Base-by-base conservation (phyloP, 92 coral and sea anemone genomes). In the Scolanthus callimorphus region DNA sequence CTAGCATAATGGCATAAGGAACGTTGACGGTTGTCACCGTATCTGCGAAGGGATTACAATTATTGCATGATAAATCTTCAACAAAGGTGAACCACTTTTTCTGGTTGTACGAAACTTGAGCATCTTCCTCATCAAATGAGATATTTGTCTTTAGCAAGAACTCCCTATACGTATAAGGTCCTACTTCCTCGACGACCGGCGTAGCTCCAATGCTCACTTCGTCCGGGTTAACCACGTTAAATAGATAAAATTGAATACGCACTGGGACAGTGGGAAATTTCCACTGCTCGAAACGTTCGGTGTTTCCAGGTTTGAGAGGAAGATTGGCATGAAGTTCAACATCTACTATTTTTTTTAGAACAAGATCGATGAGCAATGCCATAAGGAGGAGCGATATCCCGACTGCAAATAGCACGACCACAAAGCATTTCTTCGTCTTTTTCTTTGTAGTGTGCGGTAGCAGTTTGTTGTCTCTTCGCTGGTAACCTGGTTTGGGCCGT, bases 91-190 rank as follows among this genome's bases (percentile, higher is more conserved):
- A 85, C 74, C 74, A 60, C 25, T 83, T 75, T 49, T 74, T 70
- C 56, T 80, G 80, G 55, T 80, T 62, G 51, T 80, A 89, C 12
- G 89, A 63, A 15, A 89, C 97, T 10, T 81, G 63, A 4, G 49
- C 38, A 29, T 67, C 54, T 12, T 69, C 76, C 0, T 55, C 19
- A 31, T 77, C 62, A 81, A 87, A 90, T 1, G 83, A 28, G 17
- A 90, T 38, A 57, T 81, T 85, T 24, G 52, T 27, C 59, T 82
- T 90, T 38, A 64, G 55, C 17, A 73, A 61, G 62, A 62, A 63
- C 34, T 68, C 86, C 25, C 74, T 67, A 78, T 77, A 90, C 15
- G 83, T 28, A 59, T 85, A 90, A 0, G 97, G 97, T 12, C 97
- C 97, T 51, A 30, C 54, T 37, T 90, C 85, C 25, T 59, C 70